Evolutionary conservation across 2,888 invertebrate genomes (phyloP).

Genomic region (Odontocolon sp.): DNA sequence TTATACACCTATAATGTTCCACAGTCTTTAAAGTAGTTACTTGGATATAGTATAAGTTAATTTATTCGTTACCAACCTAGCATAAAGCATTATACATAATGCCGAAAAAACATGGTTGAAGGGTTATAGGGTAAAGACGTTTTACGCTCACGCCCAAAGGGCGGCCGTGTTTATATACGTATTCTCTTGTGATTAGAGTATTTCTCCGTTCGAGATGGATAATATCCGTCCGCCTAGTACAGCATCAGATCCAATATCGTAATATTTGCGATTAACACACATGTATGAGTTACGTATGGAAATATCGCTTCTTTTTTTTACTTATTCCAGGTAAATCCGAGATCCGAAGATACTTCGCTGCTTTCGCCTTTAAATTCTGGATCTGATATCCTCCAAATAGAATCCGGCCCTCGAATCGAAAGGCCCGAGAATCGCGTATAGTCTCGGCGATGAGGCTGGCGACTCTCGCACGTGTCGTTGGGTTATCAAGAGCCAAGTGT

Average conservation of each 20-base stretch:
- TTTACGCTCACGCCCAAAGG: conserved; percentile 46
- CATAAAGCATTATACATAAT: conserved; percentile 68
- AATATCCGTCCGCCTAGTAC: conserved; percentile 24
- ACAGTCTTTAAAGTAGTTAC: conserved; percentile 77
- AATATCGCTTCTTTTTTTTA: too few species aligned
- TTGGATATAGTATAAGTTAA: conserved; percentile 71
- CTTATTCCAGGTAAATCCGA: too few species aligned
- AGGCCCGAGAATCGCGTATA: background rate
- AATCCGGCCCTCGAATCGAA: background rate
- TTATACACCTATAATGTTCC: conserved; percentile 78
- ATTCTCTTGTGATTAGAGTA: conserved; percentile 37
- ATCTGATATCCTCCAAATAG: too few species aligned
- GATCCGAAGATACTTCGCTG: too few species aligned
- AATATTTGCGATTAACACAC: too few species aligned
- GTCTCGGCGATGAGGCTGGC: background rate
- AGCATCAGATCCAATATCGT: background rate
- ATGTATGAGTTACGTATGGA: too few species aligned
- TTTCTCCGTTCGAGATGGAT: conserved; percentile 1
- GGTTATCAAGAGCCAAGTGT: conserved; percentile 9
- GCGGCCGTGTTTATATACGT: conserved; percentile 6
- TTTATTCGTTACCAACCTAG: conserved; percentile 70
- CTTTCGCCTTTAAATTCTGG: too few species aligned
- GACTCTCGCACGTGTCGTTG: conserved; percentile 5
- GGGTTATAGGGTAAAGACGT: conserved; percentile 56
- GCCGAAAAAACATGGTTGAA: conserved; percentile 59